Conservation (phyloP, 2,888 invertebrate species). For the Nemotelus pantherinus region DNA sequence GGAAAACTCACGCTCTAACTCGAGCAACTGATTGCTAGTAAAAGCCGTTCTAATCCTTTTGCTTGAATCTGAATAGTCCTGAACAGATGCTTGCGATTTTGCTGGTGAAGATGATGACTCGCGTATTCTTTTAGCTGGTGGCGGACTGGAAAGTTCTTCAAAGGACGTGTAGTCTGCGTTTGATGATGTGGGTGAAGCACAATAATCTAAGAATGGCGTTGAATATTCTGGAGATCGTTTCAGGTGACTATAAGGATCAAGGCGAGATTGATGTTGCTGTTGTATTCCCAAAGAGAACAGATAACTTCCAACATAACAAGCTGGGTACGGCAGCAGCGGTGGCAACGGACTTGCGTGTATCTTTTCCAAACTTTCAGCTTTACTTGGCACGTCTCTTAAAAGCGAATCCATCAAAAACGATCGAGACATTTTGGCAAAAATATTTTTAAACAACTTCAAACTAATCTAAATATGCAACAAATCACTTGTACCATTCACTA, state of each 20-base stretch:
- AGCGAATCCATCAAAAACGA: slow-evolving; percentile 85
- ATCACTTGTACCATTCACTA: slow-evolving; percentile 43
- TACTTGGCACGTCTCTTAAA: slow-evolving; percentile 72
- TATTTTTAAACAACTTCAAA: background rate
- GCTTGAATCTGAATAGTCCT: slow-evolving; percentile 73
- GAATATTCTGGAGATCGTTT: slow-evolving; percentile 53
- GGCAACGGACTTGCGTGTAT: slow-evolving; percentile 59
- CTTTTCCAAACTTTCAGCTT: slow-evolving; percentile 56
- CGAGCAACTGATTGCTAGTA: slow-evolving; percentile 87
- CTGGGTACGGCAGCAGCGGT: slow-evolving; percentile 70
- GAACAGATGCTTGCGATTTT: slow-evolving; percentile 57
- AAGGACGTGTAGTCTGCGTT: slow-evolving; percentile 48
- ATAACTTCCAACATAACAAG: slow-evolving; percentile 72
- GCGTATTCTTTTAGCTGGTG: slow-evolving; percentile 58
- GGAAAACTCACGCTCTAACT: slow-evolving; percentile 88
- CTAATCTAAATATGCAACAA: background rate
- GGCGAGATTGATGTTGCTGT: slow-evolving; percentile 68
- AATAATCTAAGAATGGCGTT: slow-evolving; percentile 55
- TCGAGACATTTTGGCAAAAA: slow-evolving; percentile 73
- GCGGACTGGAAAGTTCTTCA: slow-evolving; percentile 50
- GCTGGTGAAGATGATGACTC: slow-evolving; percentile 56
- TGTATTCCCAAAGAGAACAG: slow-evolving; percentile 73
- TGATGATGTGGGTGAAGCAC: slow-evolving; percentile 62
- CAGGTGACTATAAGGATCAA: slow-evolving; percentile 50
- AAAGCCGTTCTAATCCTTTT: slow-evolving; percentile 94